Evolutionary conservation across 37 sponge, comb jelly and placozoan genomes (phyloP), one percentile per base, ranked within the genome.

Genomic region (Beroe ovata): DNA sequence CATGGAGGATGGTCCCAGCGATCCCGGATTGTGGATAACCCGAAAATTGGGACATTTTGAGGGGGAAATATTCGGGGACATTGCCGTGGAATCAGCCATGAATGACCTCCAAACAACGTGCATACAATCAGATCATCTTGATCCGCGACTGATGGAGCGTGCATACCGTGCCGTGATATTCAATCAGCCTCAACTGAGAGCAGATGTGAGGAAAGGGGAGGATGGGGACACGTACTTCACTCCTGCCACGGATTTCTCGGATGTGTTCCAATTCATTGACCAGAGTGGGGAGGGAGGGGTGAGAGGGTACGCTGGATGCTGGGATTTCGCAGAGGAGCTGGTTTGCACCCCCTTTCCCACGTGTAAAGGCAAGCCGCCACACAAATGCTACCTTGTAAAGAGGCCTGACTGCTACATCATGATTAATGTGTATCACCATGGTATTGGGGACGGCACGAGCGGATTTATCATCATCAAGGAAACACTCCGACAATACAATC

Each of bases 201-300:
- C 69, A 2, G 36, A 66, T 14, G 69, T 66, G 32, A 66, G 19
- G 18, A 30, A 1, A 33, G 36, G 36, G 2, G 69, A 66, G 36
- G 36, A 66, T 66, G 69, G 69, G 30, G 2, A 1, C 1, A 30
- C 16, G 0, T 66, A 29, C 19, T 66, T 66, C 30, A 34, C 36
- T 32, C 69, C 69, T 1, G 69, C 69, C 3, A 66, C 69, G 4
- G 69, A 66, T 37, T 66, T 33, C 36, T 34, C 36, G 36, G 69
- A 66, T 66, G 36, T 66, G 36, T 66, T 66, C 69, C 36, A 66
- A 37, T 66, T 66, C 36, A 16, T 66, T 2, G 69, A 66, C 35
- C 36, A 66, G 69, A 66, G 69, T 30, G 69, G 69, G 16, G 69
- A 29, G 33, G 69, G 36, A 18, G 35, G 35, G 36, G 69, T 32